Evolutionary conservation across 2,888 invertebrate genomes (phyloP).

Genomic region (Pseudoips prasinana): DNA sequence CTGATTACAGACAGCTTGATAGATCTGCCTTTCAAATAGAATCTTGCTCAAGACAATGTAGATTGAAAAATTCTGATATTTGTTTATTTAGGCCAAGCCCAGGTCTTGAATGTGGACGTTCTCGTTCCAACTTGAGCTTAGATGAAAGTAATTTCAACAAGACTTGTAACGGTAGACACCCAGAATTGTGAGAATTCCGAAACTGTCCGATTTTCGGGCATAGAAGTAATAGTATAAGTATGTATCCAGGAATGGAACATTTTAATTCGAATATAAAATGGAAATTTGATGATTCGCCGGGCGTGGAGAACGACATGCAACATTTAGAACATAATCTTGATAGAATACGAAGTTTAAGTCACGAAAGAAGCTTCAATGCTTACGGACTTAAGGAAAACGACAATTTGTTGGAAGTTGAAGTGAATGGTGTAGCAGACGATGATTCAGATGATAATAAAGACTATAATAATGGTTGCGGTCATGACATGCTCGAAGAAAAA

Average conservation of each 20-base stretch:
- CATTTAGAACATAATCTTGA: slow-evolving; percentile 74
- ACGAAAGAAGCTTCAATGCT: slow-evolving; percentile 64
- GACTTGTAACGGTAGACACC: slow-evolving; percentile 72
- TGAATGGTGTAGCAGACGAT: slow-evolving; percentile 61
- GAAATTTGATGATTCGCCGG: slow-evolving; percentile 71
- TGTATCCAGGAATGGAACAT: slow-evolving; percentile 75
- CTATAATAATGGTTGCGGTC: slow-evolving; percentile 50
- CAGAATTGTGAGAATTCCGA: slow-evolving; percentile 80
- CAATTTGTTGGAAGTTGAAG: slow-evolving; percentile 73
- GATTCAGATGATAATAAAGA: slow-evolving; percentile 68
- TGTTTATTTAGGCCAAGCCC: slow-evolving; percentile 71
- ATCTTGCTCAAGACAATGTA: slow-evolving; percentile 72
- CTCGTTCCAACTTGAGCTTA: slow-evolving; percentile 74
- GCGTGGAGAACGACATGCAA: slow-evolving; percentile 62
- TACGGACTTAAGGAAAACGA: slow-evolving; percentile 63
- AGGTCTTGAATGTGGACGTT: slow-evolving; percentile 68
- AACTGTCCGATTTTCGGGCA: slow-evolving; percentile 79
- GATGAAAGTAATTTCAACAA: slow-evolving; percentile 76
- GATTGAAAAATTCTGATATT: slow-evolving; percentile 73
- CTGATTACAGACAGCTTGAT: slow-evolving; percentile 70
- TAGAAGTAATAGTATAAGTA: slow-evolving; percentile 76
- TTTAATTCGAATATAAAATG: slow-evolving; percentile 76
- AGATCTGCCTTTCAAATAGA: slow-evolving; percentile 75
- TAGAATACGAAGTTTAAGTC: slow-evolving; percentile 74
- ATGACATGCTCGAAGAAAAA: slow-evolving; percentile 67